Base-by-base conservation (phyloP, 1,140 invertebrate species). In the Dinoponera quadriceps region DNA sequence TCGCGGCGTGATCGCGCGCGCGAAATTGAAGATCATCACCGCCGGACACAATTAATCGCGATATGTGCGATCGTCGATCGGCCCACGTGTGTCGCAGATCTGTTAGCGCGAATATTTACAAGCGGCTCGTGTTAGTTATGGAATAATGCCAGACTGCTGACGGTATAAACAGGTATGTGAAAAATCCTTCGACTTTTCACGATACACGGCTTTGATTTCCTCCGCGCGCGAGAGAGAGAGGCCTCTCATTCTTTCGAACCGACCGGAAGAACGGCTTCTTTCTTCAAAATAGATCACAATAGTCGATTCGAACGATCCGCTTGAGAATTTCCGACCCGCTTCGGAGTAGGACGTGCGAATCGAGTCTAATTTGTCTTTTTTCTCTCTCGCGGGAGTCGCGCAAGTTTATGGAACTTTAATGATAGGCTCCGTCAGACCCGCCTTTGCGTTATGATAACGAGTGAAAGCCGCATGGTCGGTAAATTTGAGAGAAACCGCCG, bases 331-430 rank as follows among this genome's bases (percentile, higher is more conserved):
- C 49, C 49, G n/a, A 54, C 83, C 54, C 54, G 38, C 48, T 65
- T n/a, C 27, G 33, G 57, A 75, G 62, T 68, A 60, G 65, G 74
- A 88, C 85, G 59, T 72, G 80, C 84, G 84, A 77, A 77, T 51
- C 51, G 66, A 62, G 27, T 55, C 25, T 75, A 60, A 44, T 44
- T 29, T 82, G 27, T 59, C 57, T 57, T 87, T 73, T 87, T 88
- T 77, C 2, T 73, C 85, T 87, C 82, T 2, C 65, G n/a, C 65
- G 51, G 57, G 38, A 65, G 22, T 73, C 49, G 44, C 49, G 55
- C 60, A 74, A 68, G 22, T 85, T 88, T 88, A 82, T 88, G 82
- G 57, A 68, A 88, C 27, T 85, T 85, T 82, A 88, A 87, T 77
- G 51, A 82, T 85, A 85, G 77, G 51, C 66, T 73, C 80, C 54